Evolutionary conservation across 2,888 invertebrate genomes (phyloP), one percentile per base, ranked within the genome.

Genomic region (Tridacna crocea): DNA sequence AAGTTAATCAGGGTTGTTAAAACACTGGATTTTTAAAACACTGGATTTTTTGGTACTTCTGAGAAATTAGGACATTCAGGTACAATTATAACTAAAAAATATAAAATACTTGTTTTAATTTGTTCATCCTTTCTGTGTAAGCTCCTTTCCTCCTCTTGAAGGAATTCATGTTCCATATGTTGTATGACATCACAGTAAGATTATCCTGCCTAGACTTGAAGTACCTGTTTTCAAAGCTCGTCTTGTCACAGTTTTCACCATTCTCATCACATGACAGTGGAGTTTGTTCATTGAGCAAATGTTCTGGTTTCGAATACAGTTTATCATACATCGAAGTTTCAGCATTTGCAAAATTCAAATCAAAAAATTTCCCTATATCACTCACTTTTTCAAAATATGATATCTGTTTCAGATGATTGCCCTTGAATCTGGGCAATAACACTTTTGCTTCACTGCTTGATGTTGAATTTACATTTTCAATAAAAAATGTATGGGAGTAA

Each of bases 131-230:
- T 27, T 78, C 68, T 13, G 82, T 80, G 80, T 90, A 89, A 17
- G 87, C 81, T 58, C 77, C 75, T 13, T 75, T 60, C n/a, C 15
- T 12, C 13, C 22, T 51, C 36, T 83, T 66, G 51, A 80, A 72
- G 17, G 90, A 82, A 72, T 89, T 88, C 82, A 89, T 88, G 66
- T 90, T 89, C 90, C 90, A 90, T 12, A 88, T 88, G 76, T 90
- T 90, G 75, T 85, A 90, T 12, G 88, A 82, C 88, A 90, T 88
- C 15, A 89, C 83, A 60, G 77, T 77, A 47, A 88, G 63, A 26
- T 58, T 36, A 51, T 68, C 61, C n/a, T 58, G 60, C 24, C 58
- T 22, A 63, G 27, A 77, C 46, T 77, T 77, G 19, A 72, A 46
- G 60, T 77, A 63, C 60, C 60, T 77, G 26, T 46, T 24, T 27